Evolutionary conservation across 2,888 invertebrate species (phyloP), one percentile per base, ranked within the genome.

Genomic region (Elmis aenea): DNA sequence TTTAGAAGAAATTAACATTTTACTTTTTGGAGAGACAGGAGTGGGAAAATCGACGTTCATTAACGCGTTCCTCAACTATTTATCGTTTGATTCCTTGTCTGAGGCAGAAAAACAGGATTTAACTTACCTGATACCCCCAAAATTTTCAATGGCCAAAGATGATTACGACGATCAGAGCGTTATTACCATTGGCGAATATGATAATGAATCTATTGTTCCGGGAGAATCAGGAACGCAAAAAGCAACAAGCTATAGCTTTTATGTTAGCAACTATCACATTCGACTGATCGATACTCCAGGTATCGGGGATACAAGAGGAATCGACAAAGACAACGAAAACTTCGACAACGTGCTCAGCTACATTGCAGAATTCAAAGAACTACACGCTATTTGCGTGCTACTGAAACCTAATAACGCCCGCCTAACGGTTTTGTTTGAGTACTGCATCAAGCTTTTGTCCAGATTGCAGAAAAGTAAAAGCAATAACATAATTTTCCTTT

Each of bases 41-140:
- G n/a, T n/a, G n/a, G n/a, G 61, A 27, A 61, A 61, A 46, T 60
- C 61, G 1, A 61, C 61, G 2, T 55, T 61, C 23, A 57, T 61
- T 11, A 61, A 61, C 36, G 45, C 59, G 8, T 23, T 61, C 13
- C 54, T 53, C 6, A 60, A 60, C 40, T 61, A 61, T 33, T 28
- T 58, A 8, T 46, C 49, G 10, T 50, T 45, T 32, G 33, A 42
- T 3, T 38, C 46, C 26, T 49, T 57, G 13, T 33, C 52, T 18
- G 37, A 45, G 24, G 59, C 57, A 2, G 40, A 51, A 43, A 42
- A 50, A 16, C 33, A 46, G 26, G 30, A 49, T 18, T 29, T 52
- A n/a, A 33, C 46, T 5, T 46, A 48, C 9, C 42, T 59, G n/a
- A 59, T 59, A 20, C 57, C 59, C 1, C 39, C 52, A 5, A 32